Conservation (phyloP, 2,888 invertebrate species). For the Fragum sueziense region DNA sequence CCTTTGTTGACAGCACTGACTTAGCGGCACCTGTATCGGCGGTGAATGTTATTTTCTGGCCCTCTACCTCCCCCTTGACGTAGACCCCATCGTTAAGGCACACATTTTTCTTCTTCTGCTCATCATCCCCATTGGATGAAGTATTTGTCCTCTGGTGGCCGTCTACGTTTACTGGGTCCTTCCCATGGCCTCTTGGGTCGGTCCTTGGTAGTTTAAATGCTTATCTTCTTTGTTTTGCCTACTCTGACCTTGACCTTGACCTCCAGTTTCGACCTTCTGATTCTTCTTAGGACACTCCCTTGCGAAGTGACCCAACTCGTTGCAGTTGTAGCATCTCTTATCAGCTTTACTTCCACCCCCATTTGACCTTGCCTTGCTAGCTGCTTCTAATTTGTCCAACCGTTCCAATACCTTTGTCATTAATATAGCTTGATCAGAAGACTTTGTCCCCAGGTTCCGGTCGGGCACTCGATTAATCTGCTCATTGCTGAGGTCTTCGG, state of each 20-base stretch:
- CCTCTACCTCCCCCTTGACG: slow-evolving; percentile 10
- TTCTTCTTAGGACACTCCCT: not conserved
- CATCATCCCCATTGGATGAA: not conserved
- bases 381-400: not conserved
- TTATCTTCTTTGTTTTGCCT: not conserved
- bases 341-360: not conserved
- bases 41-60: not conserved
- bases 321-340: not conserved
- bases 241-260: not conserved
- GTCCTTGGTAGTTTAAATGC: slow-evolving; percentile 6
- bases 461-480: not conserved
- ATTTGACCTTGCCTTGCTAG: not conserved
- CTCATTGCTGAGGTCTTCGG: not conserved
- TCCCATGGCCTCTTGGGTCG: not conserved
- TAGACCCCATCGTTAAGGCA: slow-evolving; percentile 23
- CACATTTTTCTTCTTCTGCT: not conserved
- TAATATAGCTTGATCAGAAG: not conserved
- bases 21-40: slow-evolving; percentile 11
- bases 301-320: not conserved
- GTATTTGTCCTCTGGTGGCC: not conserved
- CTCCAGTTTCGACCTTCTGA: not conserved
- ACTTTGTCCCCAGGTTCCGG: not conserved
- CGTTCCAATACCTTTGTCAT: not conserved
- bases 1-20: slow-evolving; percentile 1
- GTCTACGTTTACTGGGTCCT: not conserved